Evolutionary conservation across 2,113 vertebrate species (phyloP).

Genomic region (Hydrolagus affinis): DNA sequence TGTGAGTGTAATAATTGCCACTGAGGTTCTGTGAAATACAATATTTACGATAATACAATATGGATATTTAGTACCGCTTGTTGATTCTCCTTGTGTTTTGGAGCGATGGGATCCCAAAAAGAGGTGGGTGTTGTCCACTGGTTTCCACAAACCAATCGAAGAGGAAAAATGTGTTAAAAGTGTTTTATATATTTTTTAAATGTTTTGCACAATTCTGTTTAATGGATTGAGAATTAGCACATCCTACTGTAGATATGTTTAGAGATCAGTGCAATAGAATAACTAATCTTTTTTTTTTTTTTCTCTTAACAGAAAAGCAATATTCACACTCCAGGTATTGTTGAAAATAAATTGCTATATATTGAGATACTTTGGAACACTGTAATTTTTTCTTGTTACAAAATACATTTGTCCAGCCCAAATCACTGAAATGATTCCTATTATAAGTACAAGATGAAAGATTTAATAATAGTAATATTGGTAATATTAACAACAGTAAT

Average conservation of each 20-base stretch:
- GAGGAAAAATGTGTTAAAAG: no score
- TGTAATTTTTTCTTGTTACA: neutral
- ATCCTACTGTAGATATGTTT: neutral
- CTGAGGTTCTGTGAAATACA: no score
- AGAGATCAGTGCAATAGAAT: neutral
- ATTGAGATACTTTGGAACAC: neutral
- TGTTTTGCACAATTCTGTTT: no score
- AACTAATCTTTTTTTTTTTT: conserved; percentile 25
- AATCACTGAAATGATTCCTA: neutral
- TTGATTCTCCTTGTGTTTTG: no score
- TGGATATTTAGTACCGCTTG: no score
- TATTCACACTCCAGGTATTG: conserved; percentile 78
- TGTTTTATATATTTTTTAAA: no score
- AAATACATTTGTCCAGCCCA: neutral
- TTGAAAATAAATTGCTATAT: neutral
- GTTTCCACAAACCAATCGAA: no score
- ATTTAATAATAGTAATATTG: neutral
- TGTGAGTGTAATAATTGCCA: no score
- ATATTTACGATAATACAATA: no score
- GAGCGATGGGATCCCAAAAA: no score
- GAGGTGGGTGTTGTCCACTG: no score
- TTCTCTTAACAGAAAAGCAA: conserved; percentile 67
- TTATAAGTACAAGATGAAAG: neutral
- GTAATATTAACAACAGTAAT: no score
- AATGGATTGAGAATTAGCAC: neutral